A percentile compares a stretch with the other conserved stretches of the same genome.
phyloP scores from a whole-genome alignment of 2,888 invertebrate species.

The Psylliodes chrysocephalus region DNA sequence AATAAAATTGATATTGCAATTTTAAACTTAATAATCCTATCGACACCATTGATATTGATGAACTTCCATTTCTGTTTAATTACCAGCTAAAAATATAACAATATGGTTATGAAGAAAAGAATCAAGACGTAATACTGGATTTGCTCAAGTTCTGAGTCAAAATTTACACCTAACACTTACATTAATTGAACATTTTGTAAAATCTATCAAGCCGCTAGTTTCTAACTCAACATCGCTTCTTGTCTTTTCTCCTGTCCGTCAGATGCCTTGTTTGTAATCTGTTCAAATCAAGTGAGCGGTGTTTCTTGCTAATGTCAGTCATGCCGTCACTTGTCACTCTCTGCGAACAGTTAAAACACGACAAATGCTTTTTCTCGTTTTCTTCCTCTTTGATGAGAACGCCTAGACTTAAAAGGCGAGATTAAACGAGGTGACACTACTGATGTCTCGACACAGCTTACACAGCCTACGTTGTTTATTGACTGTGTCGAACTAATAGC shows the following conservation, averaged over 20 bases:
- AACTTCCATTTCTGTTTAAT: background rate
- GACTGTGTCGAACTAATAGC: conserved; percentile 7
- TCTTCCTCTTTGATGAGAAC: conserved; percentile 40
- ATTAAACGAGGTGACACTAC: conserved; percentile 33
- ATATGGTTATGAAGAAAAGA: too few species aligned
- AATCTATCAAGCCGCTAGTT: conserved; percentile 15
- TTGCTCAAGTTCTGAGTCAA: too few species aligned
- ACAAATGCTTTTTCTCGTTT: conserved; percentile 47
- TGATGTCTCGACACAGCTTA: conserved; percentile 32
- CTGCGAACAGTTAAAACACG: conserved; percentile 40
- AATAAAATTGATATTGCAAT: conserved; percentile 29
- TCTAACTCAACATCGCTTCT: conserved; percentile 31
- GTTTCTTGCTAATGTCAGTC: conserved; percentile 49
- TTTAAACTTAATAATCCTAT: conserved; percentile 24
- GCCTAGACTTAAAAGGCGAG: conserved; percentile 41
- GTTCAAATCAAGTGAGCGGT: conserved; percentile 49
- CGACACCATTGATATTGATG: background rate
- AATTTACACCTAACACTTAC: too few species aligned
- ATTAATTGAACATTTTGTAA: conserved; percentile 21
- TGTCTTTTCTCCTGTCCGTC: conserved; percentile 43
- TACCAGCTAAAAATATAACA: too few species aligned
- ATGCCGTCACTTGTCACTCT: conserved; percentile 52
- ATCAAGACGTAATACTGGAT: too few species aligned
- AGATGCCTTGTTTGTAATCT: conserved; percentile 54
- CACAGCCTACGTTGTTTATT: conserved; percentile 33